Conservation (phyloP, 2,888 invertebrate species). For the Cryptosula pallasiana region DNA sequence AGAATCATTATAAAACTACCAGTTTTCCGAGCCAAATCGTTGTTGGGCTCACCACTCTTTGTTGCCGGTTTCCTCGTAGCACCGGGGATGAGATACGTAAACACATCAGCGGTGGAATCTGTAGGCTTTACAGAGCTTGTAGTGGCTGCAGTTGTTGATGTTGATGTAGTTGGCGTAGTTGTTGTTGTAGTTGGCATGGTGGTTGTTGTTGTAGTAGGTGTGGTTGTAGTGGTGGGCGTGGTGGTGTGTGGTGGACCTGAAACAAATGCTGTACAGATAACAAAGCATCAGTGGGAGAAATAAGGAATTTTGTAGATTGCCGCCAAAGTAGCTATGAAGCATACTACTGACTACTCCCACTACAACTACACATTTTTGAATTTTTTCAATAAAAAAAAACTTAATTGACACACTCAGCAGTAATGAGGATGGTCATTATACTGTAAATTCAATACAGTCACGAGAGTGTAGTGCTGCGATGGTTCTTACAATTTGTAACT, state of each 20-base stretch:
- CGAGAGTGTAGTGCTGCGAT: neutral
- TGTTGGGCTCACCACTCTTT: neutral
- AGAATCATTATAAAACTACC: neutral
- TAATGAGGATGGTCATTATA: too few species aligned
- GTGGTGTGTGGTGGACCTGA: neutral
- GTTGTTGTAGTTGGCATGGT: neutral
- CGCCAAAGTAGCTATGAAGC: neutral
- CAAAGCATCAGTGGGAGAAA: too few species aligned
- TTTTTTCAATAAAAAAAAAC: neutral
- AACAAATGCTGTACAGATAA: neutral
- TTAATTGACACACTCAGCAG: too few species aligned
- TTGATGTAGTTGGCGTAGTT: neutral
- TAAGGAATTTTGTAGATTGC: too few species aligned
- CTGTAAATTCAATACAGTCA: too few species aligned
- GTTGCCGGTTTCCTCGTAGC: neutral
- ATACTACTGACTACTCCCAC: neutral
- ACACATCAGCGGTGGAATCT: neutral
- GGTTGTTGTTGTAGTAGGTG: neutral
- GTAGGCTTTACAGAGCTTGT: neutral
- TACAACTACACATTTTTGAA: neutral
- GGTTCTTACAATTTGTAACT: neutral
- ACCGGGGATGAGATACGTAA: neutral
- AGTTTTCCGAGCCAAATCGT: neutral
- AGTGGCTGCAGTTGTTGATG: neutral
- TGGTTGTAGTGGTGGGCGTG: conserved; percentile 6